Conservation (phyloP, 1,140 invertebrate genomes). For the Drosophila micromelanica region DNA sequence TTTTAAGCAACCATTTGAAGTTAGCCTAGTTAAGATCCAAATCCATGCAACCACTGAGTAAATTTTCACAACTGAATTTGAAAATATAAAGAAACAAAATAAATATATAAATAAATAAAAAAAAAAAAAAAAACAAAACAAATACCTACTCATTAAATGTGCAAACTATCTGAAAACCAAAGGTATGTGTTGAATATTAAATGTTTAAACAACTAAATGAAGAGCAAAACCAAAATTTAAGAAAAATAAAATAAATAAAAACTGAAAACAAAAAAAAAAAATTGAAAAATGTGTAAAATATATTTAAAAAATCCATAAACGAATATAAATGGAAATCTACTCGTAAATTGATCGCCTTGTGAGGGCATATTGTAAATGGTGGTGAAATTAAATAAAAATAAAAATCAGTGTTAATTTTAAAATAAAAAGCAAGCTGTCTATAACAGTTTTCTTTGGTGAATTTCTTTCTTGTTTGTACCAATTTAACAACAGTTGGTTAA, state of each 20-base stretch:
- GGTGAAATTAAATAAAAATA: slow-evolving; percentile 74
- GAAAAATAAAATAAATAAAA: slow-evolving; percentile 23
- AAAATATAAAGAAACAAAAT: neutral
- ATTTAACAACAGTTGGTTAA: neutral
- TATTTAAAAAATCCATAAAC: slow-evolving; percentile 61
- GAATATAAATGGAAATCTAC: slow-evolving; percentile 59
- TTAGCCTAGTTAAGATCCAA: slow-evolving; percentile 32
- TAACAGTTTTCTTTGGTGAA: neutral
- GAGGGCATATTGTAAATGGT: slow-evolving; percentile 74
- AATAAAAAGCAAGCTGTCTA: neutral
- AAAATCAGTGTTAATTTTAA: slow-evolving; percentile 72
- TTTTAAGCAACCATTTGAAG: slow-evolving; percentile 51
- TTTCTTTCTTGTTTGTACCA: neutral
- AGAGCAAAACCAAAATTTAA: slow-evolving; percentile 1
- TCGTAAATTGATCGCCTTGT: slow-evolving; percentile 66
- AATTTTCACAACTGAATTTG: slow-evolving; percentile 46
- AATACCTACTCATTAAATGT: slow-evolving; percentile 52
- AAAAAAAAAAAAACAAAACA: too few relatives aligned
- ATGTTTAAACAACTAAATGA: neutral
- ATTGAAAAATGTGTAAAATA: slow-evolving; percentile 68
- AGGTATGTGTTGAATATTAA: slow-evolving; percentile 45
- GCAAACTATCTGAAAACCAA: slow-evolving; percentile 56
- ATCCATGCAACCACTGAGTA: slow-evolving; percentile 44
- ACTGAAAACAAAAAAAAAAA: slow-evolving; percentile 31
- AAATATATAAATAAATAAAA: neutral